Conservation (phyloP, 2,113 vertebrate genomes). For the Calypte anna region DNA sequence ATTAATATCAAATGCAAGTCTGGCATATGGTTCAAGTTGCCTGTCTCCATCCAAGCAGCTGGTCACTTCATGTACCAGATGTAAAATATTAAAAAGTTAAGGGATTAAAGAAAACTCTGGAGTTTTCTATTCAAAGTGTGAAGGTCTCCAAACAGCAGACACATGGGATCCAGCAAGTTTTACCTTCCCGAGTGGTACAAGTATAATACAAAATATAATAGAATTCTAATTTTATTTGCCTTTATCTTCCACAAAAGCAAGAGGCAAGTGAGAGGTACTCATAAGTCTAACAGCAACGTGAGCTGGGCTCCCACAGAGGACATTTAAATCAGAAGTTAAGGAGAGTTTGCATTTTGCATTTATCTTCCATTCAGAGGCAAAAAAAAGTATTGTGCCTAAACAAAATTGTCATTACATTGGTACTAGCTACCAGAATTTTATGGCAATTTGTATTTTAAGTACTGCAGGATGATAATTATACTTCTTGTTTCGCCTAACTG, state of each 20-base stretch:
- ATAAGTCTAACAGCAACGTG: not conserved
- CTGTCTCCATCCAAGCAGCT: not conserved
- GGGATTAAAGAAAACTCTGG: not conserved
- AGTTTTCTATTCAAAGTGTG: not conserved
- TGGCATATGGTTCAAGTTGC: not conserved
- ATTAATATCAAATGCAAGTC: not conserved
- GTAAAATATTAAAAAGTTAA: too few relatives aligned
- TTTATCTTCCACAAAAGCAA: not conserved
- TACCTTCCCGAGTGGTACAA: not conserved
- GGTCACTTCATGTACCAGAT: not conserved
- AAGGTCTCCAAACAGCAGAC: not conserved
- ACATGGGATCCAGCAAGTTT: not conserved
- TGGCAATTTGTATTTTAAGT: constrained; percentile 25
- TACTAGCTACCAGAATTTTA: not conserved
- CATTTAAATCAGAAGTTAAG: not conserved
- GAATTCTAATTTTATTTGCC: not conserved
- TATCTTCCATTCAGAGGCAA: not conserved
- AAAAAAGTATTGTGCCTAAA: not conserved
- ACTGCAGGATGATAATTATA: not conserved
- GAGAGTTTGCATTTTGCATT: not conserved
- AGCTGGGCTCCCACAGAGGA: not conserved
- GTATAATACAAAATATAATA: not conserved
- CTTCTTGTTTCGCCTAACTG: not conserved
- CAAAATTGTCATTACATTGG: not conserved
- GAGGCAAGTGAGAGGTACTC: not conserved